Evolutionary conservation across 2,888 invertebrate species (phyloP).

Genomic region (Andrena hattorfiana): DNA sequence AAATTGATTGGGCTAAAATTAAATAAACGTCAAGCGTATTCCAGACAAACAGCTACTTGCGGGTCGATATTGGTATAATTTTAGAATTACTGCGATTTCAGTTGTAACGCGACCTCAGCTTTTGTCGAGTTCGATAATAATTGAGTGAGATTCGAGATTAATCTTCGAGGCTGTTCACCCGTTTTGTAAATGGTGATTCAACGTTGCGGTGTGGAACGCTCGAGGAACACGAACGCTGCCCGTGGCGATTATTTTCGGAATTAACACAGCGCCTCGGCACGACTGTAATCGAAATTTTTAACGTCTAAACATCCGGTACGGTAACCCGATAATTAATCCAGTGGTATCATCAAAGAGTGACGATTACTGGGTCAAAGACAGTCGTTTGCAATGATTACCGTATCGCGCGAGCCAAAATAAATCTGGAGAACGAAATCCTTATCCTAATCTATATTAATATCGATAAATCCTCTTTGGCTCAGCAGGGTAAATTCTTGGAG

Average conservation of each 20-base stretch:
- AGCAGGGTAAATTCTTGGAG: not conserved
- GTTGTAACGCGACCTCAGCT: not conserved
- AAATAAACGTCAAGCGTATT: not conserved
- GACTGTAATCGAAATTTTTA: conserved; percentile 53
- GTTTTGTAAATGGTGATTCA: not conserved
- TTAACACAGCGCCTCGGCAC: conserved; percentile 32
- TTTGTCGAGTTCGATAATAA: not conserved
- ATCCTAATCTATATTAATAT: not conserved
- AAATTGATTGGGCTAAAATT: no score
- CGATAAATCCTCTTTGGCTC: not conserved
- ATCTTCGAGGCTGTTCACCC: not conserved
- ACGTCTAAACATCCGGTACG: conserved; percentile 64
- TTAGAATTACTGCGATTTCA: not conserved
- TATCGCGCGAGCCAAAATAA: conserved; percentile 10
- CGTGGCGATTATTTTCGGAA: conserved; percentile 50
- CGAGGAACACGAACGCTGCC: conserved; percentile 4
- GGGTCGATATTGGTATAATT: not conserved
- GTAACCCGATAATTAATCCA: conserved; percentile 64
- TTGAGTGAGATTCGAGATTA: not conserved
- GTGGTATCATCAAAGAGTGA: conserved; percentile 36
- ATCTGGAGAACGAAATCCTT: conserved; percentile 13
- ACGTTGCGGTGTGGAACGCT: not conserved
- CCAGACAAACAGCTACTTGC: no score
- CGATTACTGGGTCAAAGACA: conserved; percentile 64
- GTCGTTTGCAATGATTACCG: conserved; percentile 24